Evolutionary conservation across 1,140 invertebrate genomes (phyloP).

Genomic region (Hesperophylax magnus): DNA sequence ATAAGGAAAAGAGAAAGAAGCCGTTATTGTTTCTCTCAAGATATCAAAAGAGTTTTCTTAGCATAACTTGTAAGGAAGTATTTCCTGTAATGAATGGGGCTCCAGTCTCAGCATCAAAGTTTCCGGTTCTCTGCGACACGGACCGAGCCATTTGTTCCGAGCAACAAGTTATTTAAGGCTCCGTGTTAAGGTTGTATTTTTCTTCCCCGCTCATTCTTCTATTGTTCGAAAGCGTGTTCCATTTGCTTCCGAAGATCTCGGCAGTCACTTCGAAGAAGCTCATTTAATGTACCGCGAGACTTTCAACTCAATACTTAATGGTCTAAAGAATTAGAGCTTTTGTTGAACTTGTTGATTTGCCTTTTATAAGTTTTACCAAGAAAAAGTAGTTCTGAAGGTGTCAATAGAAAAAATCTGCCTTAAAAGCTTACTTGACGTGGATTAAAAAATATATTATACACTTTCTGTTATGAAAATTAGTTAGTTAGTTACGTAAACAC

Average conservation of each 20-base stretch:
- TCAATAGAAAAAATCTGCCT: too few species aligned
- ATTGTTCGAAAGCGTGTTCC: slow-evolving; percentile 27
- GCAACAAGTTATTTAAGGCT: slow-evolving; percentile 36
- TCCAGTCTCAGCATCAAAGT: background rate
- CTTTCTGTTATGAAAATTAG: too few species aligned
- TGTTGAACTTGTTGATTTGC: background rate
- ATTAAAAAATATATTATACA: too few species aligned
- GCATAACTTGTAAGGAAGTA: slow-evolving; percentile 32
- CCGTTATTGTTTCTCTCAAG: background rate
- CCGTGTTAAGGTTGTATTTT: background rate
- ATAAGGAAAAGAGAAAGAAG: background rate
- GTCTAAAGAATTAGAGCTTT: background rate
- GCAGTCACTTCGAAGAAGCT: slow-evolving; percentile 1
- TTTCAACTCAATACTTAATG: background rate
- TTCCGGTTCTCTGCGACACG: background rate
- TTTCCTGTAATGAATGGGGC: slow-evolving; percentile 30
- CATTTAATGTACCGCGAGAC: background rate
- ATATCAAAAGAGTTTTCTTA: slow-evolving; percentile 31
- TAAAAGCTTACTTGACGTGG: too few species aligned
- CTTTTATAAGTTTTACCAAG: background rate
- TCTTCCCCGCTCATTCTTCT: slow-evolving; percentile 1
- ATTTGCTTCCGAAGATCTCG: slow-evolving; percentile 18
- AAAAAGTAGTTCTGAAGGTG: background rate
- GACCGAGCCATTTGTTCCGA: slow-evolving; percentile 17
- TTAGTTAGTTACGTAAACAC: too few species aligned